Evolutionary conservation across 2,888 invertebrate species (phyloP).

Genomic region (Petrolisthes cinctipes): DNA sequence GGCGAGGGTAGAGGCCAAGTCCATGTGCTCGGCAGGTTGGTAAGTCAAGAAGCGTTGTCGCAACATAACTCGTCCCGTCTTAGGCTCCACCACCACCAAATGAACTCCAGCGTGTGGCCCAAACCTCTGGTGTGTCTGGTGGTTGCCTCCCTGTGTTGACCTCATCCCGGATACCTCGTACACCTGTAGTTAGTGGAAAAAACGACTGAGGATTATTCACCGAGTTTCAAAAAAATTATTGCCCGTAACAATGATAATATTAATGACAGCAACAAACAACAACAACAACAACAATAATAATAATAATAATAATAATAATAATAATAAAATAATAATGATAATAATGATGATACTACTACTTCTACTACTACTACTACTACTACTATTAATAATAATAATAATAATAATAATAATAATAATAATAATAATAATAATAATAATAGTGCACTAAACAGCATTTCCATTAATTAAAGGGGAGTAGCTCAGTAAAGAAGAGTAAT

Average conservation of each 20-base stretch:
- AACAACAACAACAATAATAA: no score
- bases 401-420: background rate
- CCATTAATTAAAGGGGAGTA: no score
- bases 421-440: constrained; percentile 1
- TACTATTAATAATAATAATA: no score
- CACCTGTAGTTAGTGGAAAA: background rate
- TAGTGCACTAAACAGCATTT: background rate
- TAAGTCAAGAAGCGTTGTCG: constrained; percentile 19
- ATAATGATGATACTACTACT: no score
- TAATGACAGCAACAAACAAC: background rate
- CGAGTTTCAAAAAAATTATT: background rate
- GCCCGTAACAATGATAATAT: background rate
- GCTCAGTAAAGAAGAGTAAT: background rate
- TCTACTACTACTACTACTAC: no score
- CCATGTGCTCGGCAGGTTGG: constrained; percentile 40
- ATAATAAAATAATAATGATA: no score
- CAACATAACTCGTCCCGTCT: constrained; percentile 11
- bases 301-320: no score
- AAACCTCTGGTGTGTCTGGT: background rate
- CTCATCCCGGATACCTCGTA: background rate
- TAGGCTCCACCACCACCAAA: constrained; percentile 16
- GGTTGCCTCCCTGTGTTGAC: background rate
- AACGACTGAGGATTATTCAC: no score
- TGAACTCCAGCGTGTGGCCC: constrained; percentile 33
- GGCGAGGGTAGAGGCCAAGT: constrained; percentile 11